A percentile compares a stretch with the other conserved stretches of the same genome.
These are phyloP conservation scores for Coptodon rendalli DNA, from an alignment of 2,113 vertebrate genomes.

Conservation along the genomic window DNA sequence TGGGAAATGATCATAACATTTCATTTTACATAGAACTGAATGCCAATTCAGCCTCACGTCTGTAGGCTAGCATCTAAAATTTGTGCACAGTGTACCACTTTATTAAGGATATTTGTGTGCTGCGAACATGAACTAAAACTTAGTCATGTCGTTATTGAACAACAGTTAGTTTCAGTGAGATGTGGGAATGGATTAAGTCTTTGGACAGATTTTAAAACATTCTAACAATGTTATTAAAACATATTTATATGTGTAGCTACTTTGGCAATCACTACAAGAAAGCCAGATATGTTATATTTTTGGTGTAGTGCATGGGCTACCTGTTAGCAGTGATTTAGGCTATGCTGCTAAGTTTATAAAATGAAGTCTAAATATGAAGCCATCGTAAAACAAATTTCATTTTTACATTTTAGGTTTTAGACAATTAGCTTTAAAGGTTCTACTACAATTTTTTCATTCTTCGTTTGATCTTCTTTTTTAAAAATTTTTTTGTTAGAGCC, in stretches of 20 bases:
- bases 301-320: fast-evolving
- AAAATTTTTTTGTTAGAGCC: background rate
- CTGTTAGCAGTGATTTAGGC: background rate
- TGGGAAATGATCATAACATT: background rate
- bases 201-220: background rate
- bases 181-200: background rate
- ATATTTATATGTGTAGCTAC: background rate
- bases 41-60: background rate
- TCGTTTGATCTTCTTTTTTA: fast-evolving
- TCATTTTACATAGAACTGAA: background rate
- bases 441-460: background rate
- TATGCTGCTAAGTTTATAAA: background rate
- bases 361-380: background rate
- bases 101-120: background rate
- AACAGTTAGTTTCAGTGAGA: background rate
- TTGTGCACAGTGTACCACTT: background rate
- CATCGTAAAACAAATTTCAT: background rate
- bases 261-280: background rate
- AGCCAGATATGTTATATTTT: background rate
- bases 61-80: background rate
- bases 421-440: background rate
- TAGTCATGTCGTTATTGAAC: background rate
- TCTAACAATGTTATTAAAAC: background rate
- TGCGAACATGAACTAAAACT: fast-evolving
- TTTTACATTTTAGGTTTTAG: background rate